Percentiles rank a stretch among this genome's conserved stretches.
Evolutionary conservation across 1,140 invertebrate genomes (phyloP).

Genomic region (Ruditapes philippinarum): DNA sequence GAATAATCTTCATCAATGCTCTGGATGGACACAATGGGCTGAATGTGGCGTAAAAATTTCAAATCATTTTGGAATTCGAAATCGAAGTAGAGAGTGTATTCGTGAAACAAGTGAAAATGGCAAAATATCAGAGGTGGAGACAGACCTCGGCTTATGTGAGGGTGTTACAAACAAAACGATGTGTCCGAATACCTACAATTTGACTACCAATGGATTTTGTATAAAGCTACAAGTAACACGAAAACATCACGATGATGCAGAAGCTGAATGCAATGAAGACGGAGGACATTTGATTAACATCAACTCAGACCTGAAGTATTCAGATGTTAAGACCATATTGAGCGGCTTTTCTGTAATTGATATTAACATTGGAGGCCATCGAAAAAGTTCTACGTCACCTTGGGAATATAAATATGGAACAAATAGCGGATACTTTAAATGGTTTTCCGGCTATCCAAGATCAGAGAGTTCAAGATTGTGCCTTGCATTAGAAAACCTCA

Average conservation of each 20-base stretch:
- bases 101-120: background rate
- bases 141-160: background rate
- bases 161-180: background rate
- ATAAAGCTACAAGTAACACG: background rate
- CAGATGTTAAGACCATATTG: background rate
- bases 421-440: background rate
- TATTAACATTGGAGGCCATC: background rate
- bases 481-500: background rate
- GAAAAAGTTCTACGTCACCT: background rate
- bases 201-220: slow-evolving; percentile 9
- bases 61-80: background rate
- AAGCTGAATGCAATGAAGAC: background rate
- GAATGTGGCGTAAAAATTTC: background rate
- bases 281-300: background rate
- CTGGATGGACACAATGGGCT: slow-evolving; percentile 3
- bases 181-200: background rate
- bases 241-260: background rate
- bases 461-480: background rate
- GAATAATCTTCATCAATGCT: background rate
- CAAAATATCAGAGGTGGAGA: background rate
- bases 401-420: background rate
- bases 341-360: background rate
- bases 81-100: background rate
- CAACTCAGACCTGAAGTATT: background rate
- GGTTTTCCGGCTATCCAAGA: background rate